Base-by-base conservation (phyloP, 2,888 invertebrate genomes). In the Acrobasis suavella region DNA sequence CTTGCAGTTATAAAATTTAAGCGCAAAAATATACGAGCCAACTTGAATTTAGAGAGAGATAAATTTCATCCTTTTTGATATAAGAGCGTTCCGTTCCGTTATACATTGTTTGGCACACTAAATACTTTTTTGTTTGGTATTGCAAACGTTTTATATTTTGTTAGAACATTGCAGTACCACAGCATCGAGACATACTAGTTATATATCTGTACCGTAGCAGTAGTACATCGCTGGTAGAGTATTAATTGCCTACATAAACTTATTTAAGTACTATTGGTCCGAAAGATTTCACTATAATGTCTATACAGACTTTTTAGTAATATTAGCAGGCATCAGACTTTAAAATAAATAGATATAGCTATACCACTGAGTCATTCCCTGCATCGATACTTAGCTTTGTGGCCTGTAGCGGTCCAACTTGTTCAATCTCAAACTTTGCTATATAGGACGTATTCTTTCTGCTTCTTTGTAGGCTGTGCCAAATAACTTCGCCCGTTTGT, bases 1-100 rank as follows among this genome's bases (percentile, higher is more conserved):
- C 56, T 56, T 56, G 56, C 56, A 42, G 56, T 56, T 42, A 42
- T 56, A 56, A 56, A 56, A 56, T 56, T 56, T 56, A 17, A 17
- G 39, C 14, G 56, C 17, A 16, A 46, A 56, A 42, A 56, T 56
- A 56, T 22, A 56, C 56, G 56, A 42, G 56, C 56, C 56, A 42
- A 17, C 39, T 39, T 16, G 56, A 56, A 46, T 56, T 56, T 42
- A 14, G 22, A 39, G 55, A 22, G 56, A 42, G 42, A 56, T 56
- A 56, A 17, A 56, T 56, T 56, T 42, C 17, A 56, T 42, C 42
- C 17, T 46, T 56, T 56, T 56, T 56, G 46, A 46, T n/a, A 46
- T 46, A 14, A 46, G 46, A 46, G 32, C 32, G 10, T 46, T 46
- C 46, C 46, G 46, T n/a, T 46, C 46, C 46, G 7, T n/a, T 46